Evolutionary conservation across 1,140 invertebrate genomes (phyloP), one percentile per base, ranked within the genome.

Genomic region (Formica selysi): DNA sequence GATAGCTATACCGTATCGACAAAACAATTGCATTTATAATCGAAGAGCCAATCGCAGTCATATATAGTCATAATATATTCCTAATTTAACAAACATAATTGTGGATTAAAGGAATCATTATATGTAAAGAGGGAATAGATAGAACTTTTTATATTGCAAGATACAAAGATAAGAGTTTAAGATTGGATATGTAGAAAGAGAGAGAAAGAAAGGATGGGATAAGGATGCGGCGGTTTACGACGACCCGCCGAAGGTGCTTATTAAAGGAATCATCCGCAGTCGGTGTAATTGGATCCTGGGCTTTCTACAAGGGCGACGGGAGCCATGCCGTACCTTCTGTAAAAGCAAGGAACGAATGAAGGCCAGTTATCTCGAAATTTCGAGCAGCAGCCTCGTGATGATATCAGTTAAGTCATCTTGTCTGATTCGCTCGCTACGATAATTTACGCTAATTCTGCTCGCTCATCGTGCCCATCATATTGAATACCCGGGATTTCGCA

Each of bases 201-300:
- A 26, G 11, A n/a, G 3, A 8, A 6, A 29, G 10, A 29, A 44
- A 68, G 22, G 19, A 36, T 19, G 10, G 19, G 36, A 44, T 32
- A 59, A 76, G 22, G 48, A 79, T 65, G 16, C 6, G 22, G 32
- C 16, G 22, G 13, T 67, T 85, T 65, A 85, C 16, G 64, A 57
- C 22, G 3, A 32, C 2, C 19, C 13, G 3, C 13, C 48, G 32
- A 78, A 85, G 44, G 36, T 70, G 57, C 13, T 74, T 74, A 51
- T 81, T 81, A 88, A 86, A 51, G 51, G n/a, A 41, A 71, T 86
- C 29, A 41, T 86, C 48, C 59, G 41, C 44, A 78, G 59, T 22
- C 29, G 38, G 32, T 54, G 36, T 87, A 87, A 87, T 86, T 86
- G 70, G 22, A 59, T 29, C 29, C n/a, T 16, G 22, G 19, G 44